These are phyloP conservation scores for Chrysaora quinquecirrha DNA, from an alignment of 30 jellyfish, hydroid and myxozoan genomes.

Conservation along the genomic window DNA sequence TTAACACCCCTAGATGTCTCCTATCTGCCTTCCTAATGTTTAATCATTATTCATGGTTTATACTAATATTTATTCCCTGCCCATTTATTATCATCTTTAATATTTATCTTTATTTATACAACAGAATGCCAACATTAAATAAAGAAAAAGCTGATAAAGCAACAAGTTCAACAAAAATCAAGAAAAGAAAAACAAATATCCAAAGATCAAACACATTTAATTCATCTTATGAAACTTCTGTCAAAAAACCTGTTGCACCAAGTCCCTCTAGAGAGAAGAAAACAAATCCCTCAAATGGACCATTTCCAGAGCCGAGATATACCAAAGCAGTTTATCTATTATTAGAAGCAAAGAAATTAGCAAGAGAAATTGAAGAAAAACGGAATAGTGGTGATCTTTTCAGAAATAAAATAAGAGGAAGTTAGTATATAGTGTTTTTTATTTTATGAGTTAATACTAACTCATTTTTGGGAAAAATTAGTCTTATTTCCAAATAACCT, in stretches of 20 bases:
- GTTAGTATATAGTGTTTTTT: too few species aligned
- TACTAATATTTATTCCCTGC: too few species aligned
- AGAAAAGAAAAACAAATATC: slow-evolving; percentile 28
- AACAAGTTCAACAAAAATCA: slow-evolving; percentile 26
- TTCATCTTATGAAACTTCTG: slow-evolving; percentile 45
- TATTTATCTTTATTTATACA: too few species aligned
- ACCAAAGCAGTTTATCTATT: slow-evolving; percentile 80
- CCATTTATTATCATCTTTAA: too few species aligned
- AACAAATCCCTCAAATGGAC: slow-evolving; percentile 7
- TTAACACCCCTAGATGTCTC: too few species aligned
- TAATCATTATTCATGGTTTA: too few species aligned
- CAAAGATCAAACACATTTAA: slow-evolving; percentile 57
- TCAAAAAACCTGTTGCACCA: slow-evolving; percentile 13
- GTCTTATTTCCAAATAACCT: too few species aligned
- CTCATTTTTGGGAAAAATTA: too few species aligned
- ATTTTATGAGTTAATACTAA: too few species aligned
- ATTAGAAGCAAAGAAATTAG: slow-evolving; percentile 87
- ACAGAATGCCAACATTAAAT: slow-evolving; percentile 31
- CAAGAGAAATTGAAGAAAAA: slow-evolving; percentile 87
- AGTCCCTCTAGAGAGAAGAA: slow-evolving; percentile 3
- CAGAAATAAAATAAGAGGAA: slow-evolving; percentile 51
- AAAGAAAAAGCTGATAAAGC: slow-evolving; percentile 56
- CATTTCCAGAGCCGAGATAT: slow-evolving; percentile 82
- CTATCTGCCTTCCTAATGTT: too few species aligned
- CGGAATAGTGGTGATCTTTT: slow-evolving; percentile 73